These are phyloP conservation scores for Pyrgus malvae DNA, from an alignment of 2,888 invertebrate species.

Conservation along the genomic window DNA sequence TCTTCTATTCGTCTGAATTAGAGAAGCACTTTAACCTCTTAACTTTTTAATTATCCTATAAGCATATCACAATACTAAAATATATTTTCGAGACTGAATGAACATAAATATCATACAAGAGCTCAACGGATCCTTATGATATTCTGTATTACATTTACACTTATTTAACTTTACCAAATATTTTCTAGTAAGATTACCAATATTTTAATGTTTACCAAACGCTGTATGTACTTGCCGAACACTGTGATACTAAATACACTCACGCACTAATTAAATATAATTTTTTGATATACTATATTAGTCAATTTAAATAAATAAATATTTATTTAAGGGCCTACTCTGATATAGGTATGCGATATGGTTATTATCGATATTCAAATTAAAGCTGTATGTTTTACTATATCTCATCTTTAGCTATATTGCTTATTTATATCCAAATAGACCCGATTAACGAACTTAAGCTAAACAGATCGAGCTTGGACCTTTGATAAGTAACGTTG, in stretches of 20 bases:
- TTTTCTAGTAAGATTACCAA: constrained; percentile 37
- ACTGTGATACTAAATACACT: constrained; percentile 50
- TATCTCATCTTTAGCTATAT: too few relatives aligned
- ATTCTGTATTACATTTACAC: constrained; percentile 41
- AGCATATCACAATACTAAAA: constrained; percentile 32
- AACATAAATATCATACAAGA: constrained; percentile 33
- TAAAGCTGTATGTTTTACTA: too few relatives aligned
- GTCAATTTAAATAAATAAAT: constrained; percentile 45
- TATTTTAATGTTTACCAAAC: constrained; percentile 28
- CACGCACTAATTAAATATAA: constrained; percentile 48
- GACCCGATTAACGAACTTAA: constrained; percentile 36
- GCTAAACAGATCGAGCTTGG: constrained; percentile 60
- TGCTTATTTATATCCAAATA: too few relatives aligned
- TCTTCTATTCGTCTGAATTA: constrained; percentile 11
- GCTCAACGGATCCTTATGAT: constrained; percentile 43
- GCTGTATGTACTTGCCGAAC: constrained; percentile 39
- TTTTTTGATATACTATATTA: constrained; percentile 49
- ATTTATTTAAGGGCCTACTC: too few relatives aligned
- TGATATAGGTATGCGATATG: too few relatives aligned
- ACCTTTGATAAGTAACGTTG: constrained; percentile 33
- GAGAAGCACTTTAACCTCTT: constrained; percentile 2
- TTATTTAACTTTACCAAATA: constrained; percentile 33
- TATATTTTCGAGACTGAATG: constrained; percentile 33
- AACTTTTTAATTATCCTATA: constrained; percentile 15
- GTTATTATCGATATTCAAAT: too few relatives aligned